Conservation (phyloP, 2,888 invertebrate species). For the Cerastis leucographa region DNA sequence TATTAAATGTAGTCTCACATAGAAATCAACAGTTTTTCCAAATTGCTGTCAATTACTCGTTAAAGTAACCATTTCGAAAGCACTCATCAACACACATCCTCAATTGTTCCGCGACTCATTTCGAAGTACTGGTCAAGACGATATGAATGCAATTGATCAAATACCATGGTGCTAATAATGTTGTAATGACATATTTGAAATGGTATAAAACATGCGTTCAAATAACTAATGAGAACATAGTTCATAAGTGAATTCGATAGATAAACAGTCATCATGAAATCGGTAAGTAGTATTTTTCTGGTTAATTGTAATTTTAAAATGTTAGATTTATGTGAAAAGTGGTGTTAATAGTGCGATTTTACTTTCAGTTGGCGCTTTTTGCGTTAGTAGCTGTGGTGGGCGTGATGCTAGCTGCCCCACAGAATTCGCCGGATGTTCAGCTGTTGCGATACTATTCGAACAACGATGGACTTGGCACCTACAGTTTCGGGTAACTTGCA, state of each 20-base stretch:
- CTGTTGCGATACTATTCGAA: constrained; percentile 78
- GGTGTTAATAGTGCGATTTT: constrained; percentile 57
- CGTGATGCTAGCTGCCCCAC: constrained; percentile 74
- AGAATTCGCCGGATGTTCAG: constrained; percentile 75
- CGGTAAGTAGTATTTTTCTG: constrained; percentile 10
- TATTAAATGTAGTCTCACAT: not conserved
- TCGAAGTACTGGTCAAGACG: constrained; percentile 75
- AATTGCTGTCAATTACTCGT: not conserved
- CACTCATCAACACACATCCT: constrained; percentile 77
- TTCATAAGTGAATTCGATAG: constrained; percentile 72
- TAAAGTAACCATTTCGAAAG: constrained; percentile 52
- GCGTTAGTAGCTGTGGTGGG: constrained; percentile 79
- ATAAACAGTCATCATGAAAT: constrained; percentile 72
- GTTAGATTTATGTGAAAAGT: constrained; percentile 37
- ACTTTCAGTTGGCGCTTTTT: constrained; percentile 84
- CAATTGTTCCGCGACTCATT: constrained; percentile 75
- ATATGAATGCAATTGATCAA: constrained; percentile 76
- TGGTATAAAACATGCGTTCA: constrained; percentile 82
- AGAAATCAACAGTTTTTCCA: not conserved
- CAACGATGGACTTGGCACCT: constrained; percentile 82
- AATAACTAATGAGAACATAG: constrained; percentile 76
- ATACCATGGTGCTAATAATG: constrained; percentile 58
- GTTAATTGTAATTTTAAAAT: constrained; percentile 11
- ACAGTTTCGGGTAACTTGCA: constrained; percentile 78
- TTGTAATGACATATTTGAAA: constrained; percentile 81